Evolutionary conservation across 2,113 vertebrate species (phyloP).

Genomic region (Carlito syrichta): DNA sequence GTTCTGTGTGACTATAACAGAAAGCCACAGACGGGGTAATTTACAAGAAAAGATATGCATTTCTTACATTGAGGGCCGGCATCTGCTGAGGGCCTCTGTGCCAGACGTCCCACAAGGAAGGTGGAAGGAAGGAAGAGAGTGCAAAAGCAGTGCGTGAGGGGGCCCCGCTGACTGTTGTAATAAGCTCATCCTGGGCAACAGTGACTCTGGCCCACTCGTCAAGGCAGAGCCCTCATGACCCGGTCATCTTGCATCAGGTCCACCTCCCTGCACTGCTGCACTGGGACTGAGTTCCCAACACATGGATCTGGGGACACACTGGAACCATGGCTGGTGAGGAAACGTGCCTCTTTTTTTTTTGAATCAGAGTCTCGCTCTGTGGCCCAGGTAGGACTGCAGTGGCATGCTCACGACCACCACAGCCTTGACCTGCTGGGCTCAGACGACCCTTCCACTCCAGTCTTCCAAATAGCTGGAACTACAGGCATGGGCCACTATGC

Average conservation of each 20-base stretch:
- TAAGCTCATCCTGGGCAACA: too few relatives aligned
- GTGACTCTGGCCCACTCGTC: not conserved
- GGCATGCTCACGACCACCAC: too few relatives aligned
- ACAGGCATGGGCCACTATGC: too few relatives aligned
- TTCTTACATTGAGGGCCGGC: not conserved
- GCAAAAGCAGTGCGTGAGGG: too few relatives aligned
- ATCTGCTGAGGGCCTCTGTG: not conserved
- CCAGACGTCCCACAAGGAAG: accelerated
- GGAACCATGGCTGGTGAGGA: not conserved
- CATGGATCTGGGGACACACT: not conserved
- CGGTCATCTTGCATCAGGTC: not conserved
- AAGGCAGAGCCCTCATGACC: not conserved
- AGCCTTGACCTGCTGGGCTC: too few relatives aligned
- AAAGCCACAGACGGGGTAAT: not conserved
- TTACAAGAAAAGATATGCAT: not conserved
- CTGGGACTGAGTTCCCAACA: not conserved
- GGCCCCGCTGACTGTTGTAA: too few relatives aligned
- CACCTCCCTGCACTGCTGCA: not conserved
- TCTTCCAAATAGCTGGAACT: too few relatives aligned
- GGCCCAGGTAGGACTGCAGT: too few relatives aligned
- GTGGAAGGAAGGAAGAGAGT: not conserved
- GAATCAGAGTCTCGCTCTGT: too few relatives aligned
- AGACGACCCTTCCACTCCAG: too few relatives aligned
- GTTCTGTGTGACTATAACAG: not conserved
- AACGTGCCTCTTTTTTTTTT: too few relatives aligned